These are phyloP conservation scores for Myanophis thanlyinensis DNA, from an alignment of 2,113 vertebrate species.

Conservation along the genomic window DNA sequence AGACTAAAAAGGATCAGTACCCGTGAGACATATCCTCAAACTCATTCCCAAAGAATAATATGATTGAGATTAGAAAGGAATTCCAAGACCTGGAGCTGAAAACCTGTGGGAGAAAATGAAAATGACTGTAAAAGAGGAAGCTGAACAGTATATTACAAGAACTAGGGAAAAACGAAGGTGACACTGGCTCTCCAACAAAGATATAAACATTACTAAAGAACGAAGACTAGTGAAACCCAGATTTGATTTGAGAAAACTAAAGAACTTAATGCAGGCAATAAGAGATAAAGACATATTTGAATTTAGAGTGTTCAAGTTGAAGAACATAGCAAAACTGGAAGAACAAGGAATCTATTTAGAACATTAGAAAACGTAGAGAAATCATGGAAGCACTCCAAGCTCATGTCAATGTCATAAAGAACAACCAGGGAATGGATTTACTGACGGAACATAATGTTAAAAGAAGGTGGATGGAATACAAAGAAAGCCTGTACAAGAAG, in stretches of 20 bases:
- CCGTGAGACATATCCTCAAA: background rate
- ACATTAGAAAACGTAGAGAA: background rate
- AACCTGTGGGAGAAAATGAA: background rate
- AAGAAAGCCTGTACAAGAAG: background rate
- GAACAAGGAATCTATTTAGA: background rate
- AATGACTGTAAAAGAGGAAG: background rate
- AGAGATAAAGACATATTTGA: background rate
- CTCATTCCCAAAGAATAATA: background rate
- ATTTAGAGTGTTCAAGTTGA: background rate
- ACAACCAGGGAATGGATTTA: background rate
- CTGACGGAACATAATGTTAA: background rate
- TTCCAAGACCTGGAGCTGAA: background rate
- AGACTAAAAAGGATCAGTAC: background rate
- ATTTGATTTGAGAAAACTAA: background rate
- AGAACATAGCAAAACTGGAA: background rate
- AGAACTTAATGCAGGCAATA: background rate
- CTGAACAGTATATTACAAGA: background rate
- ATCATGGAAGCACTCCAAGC: background rate
- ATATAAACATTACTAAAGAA: background rate
- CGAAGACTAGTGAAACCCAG: background rate
- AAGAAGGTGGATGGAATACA: background rate
- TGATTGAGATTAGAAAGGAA: background rate
- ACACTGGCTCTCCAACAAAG: background rate
- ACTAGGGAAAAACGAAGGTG: background rate
- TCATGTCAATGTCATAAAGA: background rate